A percentile compares a stretch with the other conserved stretches of the same genome.
Evolutionary conservation across 2,888 invertebrate genomes (phyloP).

Genomic region (Aphidius colemani): DNA sequence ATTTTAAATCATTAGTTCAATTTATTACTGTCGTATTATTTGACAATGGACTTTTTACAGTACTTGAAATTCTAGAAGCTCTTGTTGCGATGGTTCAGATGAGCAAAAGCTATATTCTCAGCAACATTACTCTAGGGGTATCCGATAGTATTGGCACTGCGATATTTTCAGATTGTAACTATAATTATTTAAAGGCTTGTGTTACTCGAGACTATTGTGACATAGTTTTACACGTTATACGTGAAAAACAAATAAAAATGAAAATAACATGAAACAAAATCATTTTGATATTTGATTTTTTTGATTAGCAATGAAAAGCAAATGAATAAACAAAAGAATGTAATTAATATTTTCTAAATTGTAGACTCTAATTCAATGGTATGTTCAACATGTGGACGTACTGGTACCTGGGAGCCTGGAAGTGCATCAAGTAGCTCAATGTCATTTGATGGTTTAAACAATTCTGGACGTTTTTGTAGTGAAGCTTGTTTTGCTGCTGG

Average conservation of each 20-base stretch:
- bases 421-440: slow-evolving; percentile 48
- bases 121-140: slow-evolving; percentile 28
- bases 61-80: slow-evolving; percentile 48
- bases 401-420: slow-evolving; percentile 63
- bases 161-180: slow-evolving; percentile 34
- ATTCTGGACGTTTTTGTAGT: slow-evolving; percentile 73
- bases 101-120: slow-evolving; percentile 42
- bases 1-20: too few species aligned
- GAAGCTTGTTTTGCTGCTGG: slow-evolving; percentile 91
- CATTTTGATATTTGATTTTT: not conserved
- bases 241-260: not conserved
- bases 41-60: slow-evolving; percentile 25
- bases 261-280: not conserved
- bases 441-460: slow-evolving; percentile 51
- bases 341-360: slow-evolving; percentile 17
- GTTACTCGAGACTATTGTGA: slow-evolving; percentile 10
- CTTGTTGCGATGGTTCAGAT: slow-evolving; percentile 44
- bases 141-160: slow-evolving; percentile 23
- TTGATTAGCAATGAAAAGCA: not conserved
- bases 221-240: not conserved
- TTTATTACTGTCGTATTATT: too few species aligned
- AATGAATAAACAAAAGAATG: not conserved
- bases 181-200: slow-evolving; percentile 37
- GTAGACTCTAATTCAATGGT: slow-evolving; percentile 39
- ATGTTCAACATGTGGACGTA: slow-evolving; percentile 54